A percentile compares a stretch with the other conserved stretches of the same genome.
phyloP scores from a whole-genome alignment of 2,113 vertebrate genomes.

The Nothocercus julius region DNA sequence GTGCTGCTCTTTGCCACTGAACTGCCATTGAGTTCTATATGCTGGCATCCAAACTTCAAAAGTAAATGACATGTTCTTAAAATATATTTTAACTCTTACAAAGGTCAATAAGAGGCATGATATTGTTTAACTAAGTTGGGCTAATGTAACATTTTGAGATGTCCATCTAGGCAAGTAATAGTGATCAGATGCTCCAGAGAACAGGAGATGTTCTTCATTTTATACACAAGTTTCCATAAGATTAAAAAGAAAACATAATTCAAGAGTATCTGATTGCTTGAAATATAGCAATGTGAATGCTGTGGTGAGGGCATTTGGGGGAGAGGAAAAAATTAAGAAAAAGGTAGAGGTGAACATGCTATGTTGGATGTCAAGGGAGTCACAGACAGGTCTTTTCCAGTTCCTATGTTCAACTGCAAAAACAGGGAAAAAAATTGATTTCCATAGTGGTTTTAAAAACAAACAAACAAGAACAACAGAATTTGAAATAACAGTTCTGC shows the following conservation, averaged over 20 bases:
- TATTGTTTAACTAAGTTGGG: background rate
- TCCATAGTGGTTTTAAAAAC: background rate
- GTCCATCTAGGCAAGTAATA: background rate
- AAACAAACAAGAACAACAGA: background rate
- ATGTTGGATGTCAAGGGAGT: background rate
- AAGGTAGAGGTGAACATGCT: rapidly evolving
- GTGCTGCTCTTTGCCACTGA: background rate
- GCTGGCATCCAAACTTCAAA: background rate
- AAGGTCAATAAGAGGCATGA: background rate
- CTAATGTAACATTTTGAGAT: background rate
- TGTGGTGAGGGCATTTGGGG: background rate
- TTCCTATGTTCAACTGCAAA: background rate
- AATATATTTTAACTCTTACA: background rate
- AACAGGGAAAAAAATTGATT: background rate
- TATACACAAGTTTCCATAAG: background rate
- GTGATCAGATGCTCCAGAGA: background rate
- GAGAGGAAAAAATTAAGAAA: background rate
- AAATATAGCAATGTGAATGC: background rate
- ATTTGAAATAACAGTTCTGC: background rate
- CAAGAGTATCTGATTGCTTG: background rate
- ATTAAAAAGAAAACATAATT: background rate
- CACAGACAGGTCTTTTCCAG: background rate
- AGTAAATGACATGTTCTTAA: background rate
- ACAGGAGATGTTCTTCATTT: background rate
- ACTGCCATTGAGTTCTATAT: background rate